Percentiles rank a stretch among this genome's conserved stretches.
These are phyloP conservation scores for Huso huso DNA, from an alignment of 2,797 vertebrate species.

Conservation along the genomic window DNA sequence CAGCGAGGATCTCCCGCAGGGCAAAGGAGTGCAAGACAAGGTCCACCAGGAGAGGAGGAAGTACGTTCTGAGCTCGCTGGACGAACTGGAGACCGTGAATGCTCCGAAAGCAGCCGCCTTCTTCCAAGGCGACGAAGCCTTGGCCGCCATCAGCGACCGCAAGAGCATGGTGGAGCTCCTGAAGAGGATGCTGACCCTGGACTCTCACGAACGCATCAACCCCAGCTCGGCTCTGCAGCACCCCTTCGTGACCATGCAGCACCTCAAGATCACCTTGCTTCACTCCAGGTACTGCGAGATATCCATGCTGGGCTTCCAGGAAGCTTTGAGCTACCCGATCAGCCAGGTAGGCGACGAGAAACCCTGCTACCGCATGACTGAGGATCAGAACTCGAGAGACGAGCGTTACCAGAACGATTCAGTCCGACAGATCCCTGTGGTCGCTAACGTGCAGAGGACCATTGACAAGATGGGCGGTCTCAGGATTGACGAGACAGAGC, in stretches of 20 bases:
- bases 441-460: slow-evolving; percentile 29
- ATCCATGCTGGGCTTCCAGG: slow-evolving; percentile 33
- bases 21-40: no score
- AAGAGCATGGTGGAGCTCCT: slow-evolving; percentile 60
- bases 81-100: slow-evolving; percentile 44
- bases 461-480: slow-evolving; percentile 39
- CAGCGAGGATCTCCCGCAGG: background rate
- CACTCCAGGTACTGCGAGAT: slow-evolving; percentile 44
- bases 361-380: background rate
- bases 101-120: background rate
- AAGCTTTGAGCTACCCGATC: slow-evolving; percentile 7
- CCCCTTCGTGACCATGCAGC: slow-evolving; percentile 50
- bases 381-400: background rate
- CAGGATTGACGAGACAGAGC: slow-evolving; percentile 28
- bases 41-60: slow-evolving; percentile 37
- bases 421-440: background rate
- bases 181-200: slow-evolving; percentile 59
- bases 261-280: slow-evolving; percentile 35
- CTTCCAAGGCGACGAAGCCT: slow-evolving; percentile 23
- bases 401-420: slow-evolving; percentile 17
- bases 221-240: slow-evolving; percentile 51
- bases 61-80: slow-evolving; percentile 51
- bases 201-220: slow-evolving; percentile 43
- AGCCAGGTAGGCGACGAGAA: background rate
- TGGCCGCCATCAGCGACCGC: slow-evolving; percentile 42